Evolutionary conservation across 2,888 invertebrate species (phyloP), one percentile per base, ranked within the genome.

Genomic region (Hololepta plana): DNA sequence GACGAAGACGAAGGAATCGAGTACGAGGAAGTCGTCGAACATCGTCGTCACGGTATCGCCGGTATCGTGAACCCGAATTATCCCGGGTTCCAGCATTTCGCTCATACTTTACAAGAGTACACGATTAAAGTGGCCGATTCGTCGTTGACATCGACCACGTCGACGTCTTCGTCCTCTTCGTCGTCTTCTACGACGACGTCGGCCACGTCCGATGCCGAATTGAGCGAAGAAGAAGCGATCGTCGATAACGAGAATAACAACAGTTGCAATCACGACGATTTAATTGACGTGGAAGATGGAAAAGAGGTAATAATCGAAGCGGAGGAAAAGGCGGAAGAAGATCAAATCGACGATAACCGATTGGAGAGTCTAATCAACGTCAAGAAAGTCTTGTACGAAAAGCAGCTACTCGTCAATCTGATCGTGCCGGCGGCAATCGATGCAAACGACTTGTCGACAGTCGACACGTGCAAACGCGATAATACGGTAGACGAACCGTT

Each of bases 31-130:
- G 53, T 61, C 34, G 64, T 66, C 26, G 66, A 67, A 9, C 51
- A 53, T 44, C 68, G 68, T 28, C 62, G n/a, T n/a, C n/a, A n/a
- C n/a, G n/a, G n/a, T n/a, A n/a, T n/a, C n/a, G n/a, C 73, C 39
- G 77, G 80, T 37, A 79, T 80, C 39, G 72, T 77, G 42, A 81
- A 81, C 57, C 80, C 80, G 26, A 81, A 81, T 54, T 81, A 81
- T 56, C 74, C 80, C 12, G 80, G 81, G 29, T 81, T 81, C 52
- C 79, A 81, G 48, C 79, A 80, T 51, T 62, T 80, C 42, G 80
- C 77, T 10, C 72, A 75, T 43, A 73, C 73, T 32, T 58, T 76
- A 38, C 67, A 53, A 34, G 47, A 45, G 34, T 38, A 41, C 33
- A 43, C 46, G 29, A 51, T 47, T 35, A 40, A 41, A 22, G 59